A percentile compares a stretch with the other conserved stretches of the same genome.
phyloP scores from a whole-genome alignment of 2,888 invertebrate species.

The Dynastes maya region DNA sequence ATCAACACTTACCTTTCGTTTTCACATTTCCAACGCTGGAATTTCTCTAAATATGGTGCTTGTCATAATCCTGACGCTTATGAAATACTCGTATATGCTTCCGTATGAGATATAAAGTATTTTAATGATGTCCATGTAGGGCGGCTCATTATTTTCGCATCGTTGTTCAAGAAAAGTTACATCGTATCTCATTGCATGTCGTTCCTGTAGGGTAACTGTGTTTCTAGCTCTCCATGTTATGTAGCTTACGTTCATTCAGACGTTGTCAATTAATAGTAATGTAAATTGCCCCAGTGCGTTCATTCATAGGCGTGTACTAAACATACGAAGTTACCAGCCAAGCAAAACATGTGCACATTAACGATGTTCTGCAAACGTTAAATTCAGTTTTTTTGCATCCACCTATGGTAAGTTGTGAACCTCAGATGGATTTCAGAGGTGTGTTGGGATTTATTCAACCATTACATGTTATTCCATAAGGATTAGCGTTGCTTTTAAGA shows the following conservation, averaged over 20 bases:
- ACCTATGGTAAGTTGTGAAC: too few species aligned
- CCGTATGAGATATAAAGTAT: not conserved
- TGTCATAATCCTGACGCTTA: constrained; percentile 4
- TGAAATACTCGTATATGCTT: not conserved
- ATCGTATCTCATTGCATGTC: not conserved
- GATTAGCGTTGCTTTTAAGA: too few species aligned
- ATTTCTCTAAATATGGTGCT: not conserved
- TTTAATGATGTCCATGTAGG: constrained; percentile 23
- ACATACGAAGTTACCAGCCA: not conserved
- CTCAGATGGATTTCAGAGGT: not conserved
- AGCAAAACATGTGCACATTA: not conserved
- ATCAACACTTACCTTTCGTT: too few species aligned
- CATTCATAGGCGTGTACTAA: not conserved
- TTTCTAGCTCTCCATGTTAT: too few species aligned
- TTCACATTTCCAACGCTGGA: too few species aligned
- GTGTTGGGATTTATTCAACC: not conserved
- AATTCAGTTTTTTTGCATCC: too few species aligned
- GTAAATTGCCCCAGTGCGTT: not conserved
- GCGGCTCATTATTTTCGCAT: constrained; percentile 9
- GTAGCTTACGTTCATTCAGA: not conserved
- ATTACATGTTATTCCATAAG: too few species aligned
- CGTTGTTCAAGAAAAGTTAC: not conserved
- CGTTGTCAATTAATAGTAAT: constrained; percentile 9
- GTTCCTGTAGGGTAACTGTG: not conserved
- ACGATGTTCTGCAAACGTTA: too few species aligned